Evolutionary conservation across 2,888 invertebrate species (phyloP).

Genomic region (Callyntrura sp.): DNA sequence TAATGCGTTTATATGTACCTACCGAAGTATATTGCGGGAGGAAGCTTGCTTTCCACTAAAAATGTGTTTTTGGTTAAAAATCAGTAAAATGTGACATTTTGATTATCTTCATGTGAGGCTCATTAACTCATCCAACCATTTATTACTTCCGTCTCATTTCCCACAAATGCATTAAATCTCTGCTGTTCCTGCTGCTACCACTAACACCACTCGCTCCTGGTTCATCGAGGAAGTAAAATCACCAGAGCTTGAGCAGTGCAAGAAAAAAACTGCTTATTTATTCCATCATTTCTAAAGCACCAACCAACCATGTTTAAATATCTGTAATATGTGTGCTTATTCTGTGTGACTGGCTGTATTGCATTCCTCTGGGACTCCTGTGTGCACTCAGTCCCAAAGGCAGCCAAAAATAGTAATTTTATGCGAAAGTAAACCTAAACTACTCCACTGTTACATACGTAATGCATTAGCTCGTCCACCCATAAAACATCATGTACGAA

Average conservation of each 20-base stretch:
- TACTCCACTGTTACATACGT: slow-evolving; percentile 17
- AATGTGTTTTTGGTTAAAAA: slow-evolving; percentile 52
- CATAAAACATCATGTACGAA: slow-evolving; percentile 41
- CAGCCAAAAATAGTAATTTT: slow-evolving; percentile 64
- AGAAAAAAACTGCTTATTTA: slow-evolving; percentile 60
- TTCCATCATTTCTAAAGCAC: slow-evolving; percentile 38
- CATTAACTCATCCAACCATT: slow-evolving; percentile 75
- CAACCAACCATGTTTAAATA: neutral
- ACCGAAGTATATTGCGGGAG: neutral
- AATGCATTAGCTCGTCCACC: slow-evolving; percentile 42
- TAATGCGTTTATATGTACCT: neutral
- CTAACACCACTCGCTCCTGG: neutral
- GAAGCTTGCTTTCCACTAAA: slow-evolving; percentile 13
- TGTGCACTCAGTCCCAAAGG: neutral
- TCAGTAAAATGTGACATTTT: slow-evolving; percentile 71
- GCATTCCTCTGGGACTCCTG: slow-evolving; percentile 49
- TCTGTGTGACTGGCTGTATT: neutral
- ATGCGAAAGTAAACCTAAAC: slow-evolving; percentile 45
- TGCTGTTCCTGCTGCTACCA: neutral
- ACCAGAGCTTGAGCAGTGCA: slow-evolving; percentile 25
- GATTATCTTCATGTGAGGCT: slow-evolving; percentile 75
- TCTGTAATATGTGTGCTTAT: slow-evolving; percentile 2
- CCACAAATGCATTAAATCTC: slow-evolving; percentile 74
- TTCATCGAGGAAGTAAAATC: slow-evolving; percentile 20
- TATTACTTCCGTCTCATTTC: slow-evolving; percentile 75